Evolutionary conservation across 2,888 invertebrate species (phyloP).

Genomic region (Xanthia togata): DNA sequence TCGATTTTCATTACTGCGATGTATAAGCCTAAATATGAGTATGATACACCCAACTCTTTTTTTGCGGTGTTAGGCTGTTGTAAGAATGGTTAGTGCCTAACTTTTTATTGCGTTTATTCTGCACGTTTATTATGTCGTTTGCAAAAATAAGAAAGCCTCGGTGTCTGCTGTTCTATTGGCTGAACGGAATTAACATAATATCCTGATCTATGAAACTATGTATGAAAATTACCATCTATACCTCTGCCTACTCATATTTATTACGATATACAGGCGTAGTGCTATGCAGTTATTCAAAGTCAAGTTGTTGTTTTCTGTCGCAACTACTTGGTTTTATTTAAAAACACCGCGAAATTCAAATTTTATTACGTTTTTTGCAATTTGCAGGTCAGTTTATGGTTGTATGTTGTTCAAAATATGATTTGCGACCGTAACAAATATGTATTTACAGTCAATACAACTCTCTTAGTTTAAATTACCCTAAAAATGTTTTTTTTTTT

Average conservation of each 20-base stretch:
- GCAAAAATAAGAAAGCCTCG: not conserved
- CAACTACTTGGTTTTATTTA: not conserved
- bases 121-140: no score
- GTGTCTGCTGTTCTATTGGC: not conserved
- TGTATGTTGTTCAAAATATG: not conserved
- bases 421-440: not conserved
- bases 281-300: not conserved
- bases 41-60: not conserved
- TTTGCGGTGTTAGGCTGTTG: not conserved
- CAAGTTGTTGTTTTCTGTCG: not conserved
- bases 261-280: not conserved
- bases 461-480: not conserved
- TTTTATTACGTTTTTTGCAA: not conserved
- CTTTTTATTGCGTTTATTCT: not conserved
- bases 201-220: not conserved
- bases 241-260: not conserved
- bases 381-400: not conserved
- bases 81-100: not conserved
- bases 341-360: not conserved
- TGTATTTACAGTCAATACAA: not conserved
- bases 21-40: not conserved
- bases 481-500: no score
- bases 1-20: not conserved
- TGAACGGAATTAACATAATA: slow-evolving; percentile 11
- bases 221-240: not conserved